phyloP scores from a whole-genome alignment of 1,140 invertebrate species.

The Drosophila arizonae region DNA sequence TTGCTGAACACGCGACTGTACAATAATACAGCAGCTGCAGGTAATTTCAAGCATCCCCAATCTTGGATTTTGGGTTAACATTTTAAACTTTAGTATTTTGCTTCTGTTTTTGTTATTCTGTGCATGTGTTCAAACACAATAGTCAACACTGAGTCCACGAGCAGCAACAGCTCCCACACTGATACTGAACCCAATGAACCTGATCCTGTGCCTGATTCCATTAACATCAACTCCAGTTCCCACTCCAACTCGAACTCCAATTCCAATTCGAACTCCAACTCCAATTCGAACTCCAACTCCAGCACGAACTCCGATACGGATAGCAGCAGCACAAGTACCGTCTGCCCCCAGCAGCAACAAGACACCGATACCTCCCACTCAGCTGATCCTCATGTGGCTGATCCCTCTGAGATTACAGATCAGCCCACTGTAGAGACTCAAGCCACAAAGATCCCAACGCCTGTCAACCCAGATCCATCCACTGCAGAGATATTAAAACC shows the following conservation, averaged over 20 bases:
- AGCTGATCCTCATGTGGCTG: neutral
- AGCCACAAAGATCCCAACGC: constrained; percentile 13
- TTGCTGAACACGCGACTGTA: constrained; percentile 32
- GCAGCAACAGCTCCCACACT: constrained; percentile 6
- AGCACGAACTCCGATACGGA: constrained; percentile 31
- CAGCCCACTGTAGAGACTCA: constrained; percentile 38
- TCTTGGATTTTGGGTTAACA: constrained; percentile 52
- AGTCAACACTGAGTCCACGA: constrained; percentile 48
- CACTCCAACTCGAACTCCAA: constrained; percentile 20
- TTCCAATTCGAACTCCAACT: constrained; percentile 5
- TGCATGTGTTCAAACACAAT: constrained; percentile 76
- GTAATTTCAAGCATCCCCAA: constrained; percentile 48
- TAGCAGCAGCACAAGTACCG: constrained; percentile 47
- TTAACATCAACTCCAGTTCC: constrained; percentile 24
- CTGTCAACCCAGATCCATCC: constrained; percentile 8
- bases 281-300: constrained; percentile 9
- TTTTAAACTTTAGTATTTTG: constrained; percentile 79
- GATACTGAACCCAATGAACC: constrained; percentile 13
- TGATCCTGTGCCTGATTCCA: constrained; percentile 25
- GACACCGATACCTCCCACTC: too few relatives aligned
- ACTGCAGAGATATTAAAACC: constrained; percentile 35
- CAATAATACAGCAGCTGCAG: constrained; percentile 62
- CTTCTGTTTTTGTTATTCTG: constrained; percentile 78
- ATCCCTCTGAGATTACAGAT: neutral
- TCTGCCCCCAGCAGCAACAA: constrained; percentile 15